Conservation (phyloP, 2,888 invertebrate species). For the Machimus atricapillus region DNA sequence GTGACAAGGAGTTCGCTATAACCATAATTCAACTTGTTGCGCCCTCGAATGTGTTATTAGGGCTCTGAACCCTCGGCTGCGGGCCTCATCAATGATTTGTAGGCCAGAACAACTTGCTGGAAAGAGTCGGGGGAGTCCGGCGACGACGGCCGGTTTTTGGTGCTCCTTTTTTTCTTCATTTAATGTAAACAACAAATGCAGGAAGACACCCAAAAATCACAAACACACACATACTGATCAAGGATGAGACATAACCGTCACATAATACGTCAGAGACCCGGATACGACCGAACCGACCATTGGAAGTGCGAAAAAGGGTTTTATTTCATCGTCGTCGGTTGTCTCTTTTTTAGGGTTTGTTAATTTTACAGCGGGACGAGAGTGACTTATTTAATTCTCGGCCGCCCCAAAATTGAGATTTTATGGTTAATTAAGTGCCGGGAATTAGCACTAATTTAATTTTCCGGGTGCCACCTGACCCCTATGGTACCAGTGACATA, state of each 20-base stretch:
- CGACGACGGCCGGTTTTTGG: background rate
- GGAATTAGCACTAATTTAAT: background rate
- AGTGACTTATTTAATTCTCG: background rate
- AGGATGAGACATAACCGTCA: background rate
- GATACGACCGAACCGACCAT: background rate
- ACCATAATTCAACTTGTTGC: conserved; percentile 27
- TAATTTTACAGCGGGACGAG: background rate
- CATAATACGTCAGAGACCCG: background rate
- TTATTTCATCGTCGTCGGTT: background rate
- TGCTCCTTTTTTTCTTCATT: background rate
- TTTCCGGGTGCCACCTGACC: background rate
- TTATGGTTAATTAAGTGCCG: background rate
- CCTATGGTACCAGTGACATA: background rate
- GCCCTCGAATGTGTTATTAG: conserved; percentile 12
- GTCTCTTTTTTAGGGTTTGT: background rate
- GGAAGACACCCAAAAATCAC: background rate
- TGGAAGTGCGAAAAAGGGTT: background rate
- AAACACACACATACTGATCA: background rate
- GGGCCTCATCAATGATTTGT: conserved; percentile 4
- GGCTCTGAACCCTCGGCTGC: conserved; percentile 9
- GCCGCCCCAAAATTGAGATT: background rate
- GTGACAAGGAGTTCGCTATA: background rate
- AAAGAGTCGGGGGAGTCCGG: background rate
- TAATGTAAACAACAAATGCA: background rate
- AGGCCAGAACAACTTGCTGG: background rate